phyloP scores from a whole-genome alignment of 2,888 invertebrate species.

The Ormyrus nitidulus region DNA sequence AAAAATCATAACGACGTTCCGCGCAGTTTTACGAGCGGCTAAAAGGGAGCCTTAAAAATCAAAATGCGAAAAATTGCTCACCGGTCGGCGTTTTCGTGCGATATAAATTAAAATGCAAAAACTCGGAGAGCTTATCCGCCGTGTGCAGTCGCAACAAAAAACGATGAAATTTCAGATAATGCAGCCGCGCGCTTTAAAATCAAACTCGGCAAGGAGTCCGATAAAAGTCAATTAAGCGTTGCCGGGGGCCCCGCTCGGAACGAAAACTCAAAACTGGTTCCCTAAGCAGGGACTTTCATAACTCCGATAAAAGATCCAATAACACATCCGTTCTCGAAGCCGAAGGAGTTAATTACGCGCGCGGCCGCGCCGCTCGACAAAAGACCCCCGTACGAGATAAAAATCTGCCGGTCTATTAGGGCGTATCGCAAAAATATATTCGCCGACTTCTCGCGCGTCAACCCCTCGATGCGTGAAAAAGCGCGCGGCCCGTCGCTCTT shows the following conservation, averaged over 20 bases:
- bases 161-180: neutral
- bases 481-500: too few relatives aligned
- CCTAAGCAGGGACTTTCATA: too few relatives aligned
- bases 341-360: neutral
- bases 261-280: slow-evolving; percentile 1
- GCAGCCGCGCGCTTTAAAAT: neutral
- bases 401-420: slow-evolving; percentile 24
- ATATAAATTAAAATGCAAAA: neutral
- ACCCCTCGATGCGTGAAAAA: too few relatives aligned
- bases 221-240: neutral
- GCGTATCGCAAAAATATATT: neutral
- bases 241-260: too few relatives aligned
- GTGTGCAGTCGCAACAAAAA: neutral
- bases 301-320: too few relatives aligned
- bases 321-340: too few relatives aligned
- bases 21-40: neutral
- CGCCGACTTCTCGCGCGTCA: too few relatives aligned
- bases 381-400: neutral
- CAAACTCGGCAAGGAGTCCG: neutral
- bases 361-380: too few relatives aligned
- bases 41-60: slow-evolving; percentile 1
- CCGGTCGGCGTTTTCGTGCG: neutral
- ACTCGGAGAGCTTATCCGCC: neutral
- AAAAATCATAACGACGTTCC: neutral
- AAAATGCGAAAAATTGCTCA: neutral